Evolutionary conservation across 64 coral and sea anemone genomes (phyloP).

Genomic region (Montipora sp.): DNA sequence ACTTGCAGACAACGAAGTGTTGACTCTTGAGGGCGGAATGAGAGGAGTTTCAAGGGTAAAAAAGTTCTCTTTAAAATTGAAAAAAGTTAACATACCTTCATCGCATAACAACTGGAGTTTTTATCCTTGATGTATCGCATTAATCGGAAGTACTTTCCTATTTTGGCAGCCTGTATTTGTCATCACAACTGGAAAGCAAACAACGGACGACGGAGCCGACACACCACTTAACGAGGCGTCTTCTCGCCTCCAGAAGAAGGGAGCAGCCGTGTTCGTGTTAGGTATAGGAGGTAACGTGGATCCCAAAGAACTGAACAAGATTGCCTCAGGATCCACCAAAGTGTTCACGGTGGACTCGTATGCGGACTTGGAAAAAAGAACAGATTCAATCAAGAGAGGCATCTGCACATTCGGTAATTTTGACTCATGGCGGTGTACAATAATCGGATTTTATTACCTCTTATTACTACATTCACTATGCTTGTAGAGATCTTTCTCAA

Average conservation of each 20-base stretch:
- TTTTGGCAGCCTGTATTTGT: slow-evolving; percentile 25
- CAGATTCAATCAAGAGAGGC: neutral
- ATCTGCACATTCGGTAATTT: slow-evolving; percentile 16
- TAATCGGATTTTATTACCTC: too few species aligned
- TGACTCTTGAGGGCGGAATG: slow-evolving; percentile 44
- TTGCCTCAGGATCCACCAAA: slow-evolving; percentile 23
- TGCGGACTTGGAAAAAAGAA: neutral
- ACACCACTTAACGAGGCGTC: slow-evolving; percentile 21
- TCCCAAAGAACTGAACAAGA: slow-evolving; percentile 16
- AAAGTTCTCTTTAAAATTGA: too few species aligned
- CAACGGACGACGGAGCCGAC: slow-evolving; percentile 7
- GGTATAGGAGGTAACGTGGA: slow-evolving; percentile 37
- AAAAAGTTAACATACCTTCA: too few species aligned
- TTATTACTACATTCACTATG: too few species aligned
- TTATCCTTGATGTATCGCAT: too few species aligned
- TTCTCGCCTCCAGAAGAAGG: neutral
- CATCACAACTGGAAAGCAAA: slow-evolving; percentile 60
- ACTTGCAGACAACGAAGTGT: slow-evolving; percentile 45
- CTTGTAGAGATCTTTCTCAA: too few species aligned
- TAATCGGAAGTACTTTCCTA: neutral
- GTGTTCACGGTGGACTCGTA: slow-evolving; percentile 12
- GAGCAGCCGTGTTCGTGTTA: slow-evolving; percentile 27
- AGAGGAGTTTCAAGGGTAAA: slow-evolving; percentile 56
- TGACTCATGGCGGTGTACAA: neutral
- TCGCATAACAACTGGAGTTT: too few species aligned